phyloP scores from a whole-genome alignment of 2,113 vertebrate genomes.

The Galemys pyrenaicus region DNA sequence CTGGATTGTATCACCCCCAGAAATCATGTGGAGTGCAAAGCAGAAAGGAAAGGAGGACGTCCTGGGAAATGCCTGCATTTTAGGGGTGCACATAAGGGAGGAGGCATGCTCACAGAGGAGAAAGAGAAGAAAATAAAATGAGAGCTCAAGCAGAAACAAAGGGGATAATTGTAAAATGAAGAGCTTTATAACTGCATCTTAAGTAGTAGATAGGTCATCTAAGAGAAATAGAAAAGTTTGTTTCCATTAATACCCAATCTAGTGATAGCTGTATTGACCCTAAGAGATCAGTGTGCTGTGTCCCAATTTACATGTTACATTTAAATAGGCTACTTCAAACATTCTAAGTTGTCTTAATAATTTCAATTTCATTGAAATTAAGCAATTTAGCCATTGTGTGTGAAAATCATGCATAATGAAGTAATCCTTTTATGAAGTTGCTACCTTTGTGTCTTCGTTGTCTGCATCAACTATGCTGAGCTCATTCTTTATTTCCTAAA shows the following conservation, averaged over 20 bases:
- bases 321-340: neutral
- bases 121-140: neutral
- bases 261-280: neutral
- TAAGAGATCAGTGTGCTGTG: neutral
- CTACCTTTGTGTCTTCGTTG: neutral
- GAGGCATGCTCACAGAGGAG: neutral
- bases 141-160: neutral
- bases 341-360: neutral
- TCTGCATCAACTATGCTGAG: neutral
- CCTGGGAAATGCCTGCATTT: neutral
- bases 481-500: neutral
- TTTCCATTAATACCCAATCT: neutral
- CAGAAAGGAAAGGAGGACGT: neutral
- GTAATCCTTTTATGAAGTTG: neutral
- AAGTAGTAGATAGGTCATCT: neutral
- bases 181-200: neutral
- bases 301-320: neutral
- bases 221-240: neutral
- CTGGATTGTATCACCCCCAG: neutral
- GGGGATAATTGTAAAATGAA: neutral
- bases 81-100: neutral
- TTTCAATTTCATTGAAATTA: neutral
- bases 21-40: neutral
- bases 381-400: neutral
- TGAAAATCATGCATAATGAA: neutral